A percentile compares a stretch with the other conserved stretches of the same genome.
Conservation (phyloP, 92 coral and sea anemone genomes). For the Bergia sp. region DNA sequence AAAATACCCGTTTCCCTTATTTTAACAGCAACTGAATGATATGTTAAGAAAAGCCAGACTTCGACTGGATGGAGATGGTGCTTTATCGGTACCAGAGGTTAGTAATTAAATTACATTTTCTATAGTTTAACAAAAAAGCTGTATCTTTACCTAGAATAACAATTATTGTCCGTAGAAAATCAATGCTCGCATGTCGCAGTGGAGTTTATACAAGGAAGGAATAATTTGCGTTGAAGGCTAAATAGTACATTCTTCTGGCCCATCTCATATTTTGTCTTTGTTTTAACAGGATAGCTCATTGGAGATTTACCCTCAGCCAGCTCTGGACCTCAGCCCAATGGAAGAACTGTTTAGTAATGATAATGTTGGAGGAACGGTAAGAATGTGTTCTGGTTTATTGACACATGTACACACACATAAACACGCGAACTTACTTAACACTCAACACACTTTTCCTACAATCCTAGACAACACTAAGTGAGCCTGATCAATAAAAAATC, state of each 20-base stretch:
- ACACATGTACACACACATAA: no score
- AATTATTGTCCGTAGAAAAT: no score
- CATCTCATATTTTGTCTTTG: not conserved
- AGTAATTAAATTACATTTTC: not conserved
- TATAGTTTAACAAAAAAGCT: no score
- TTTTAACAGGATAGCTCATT: slow-evolving; percentile 39
- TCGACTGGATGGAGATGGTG: slow-evolving; percentile 85
- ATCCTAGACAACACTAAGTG: no score
- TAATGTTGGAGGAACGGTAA: slow-evolving; percentile 89
- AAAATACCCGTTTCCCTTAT: not conserved
- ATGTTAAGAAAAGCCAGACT: slow-evolving; percentile 74
- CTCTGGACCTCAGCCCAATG: slow-evolving; percentile 70
- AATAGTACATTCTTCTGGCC: not conserved
- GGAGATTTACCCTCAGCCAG: slow-evolving; percentile 36
- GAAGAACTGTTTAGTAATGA: slow-evolving; percentile 86
- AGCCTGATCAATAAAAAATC: no score
- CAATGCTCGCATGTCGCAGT: no score
- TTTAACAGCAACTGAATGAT: slow-evolving; percentile 80
- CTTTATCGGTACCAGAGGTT: slow-evolving; percentile 69
- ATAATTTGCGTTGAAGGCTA: not conserved
- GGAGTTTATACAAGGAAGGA: no score
- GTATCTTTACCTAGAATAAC: no score
- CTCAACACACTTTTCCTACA: no score
- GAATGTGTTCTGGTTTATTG: not conserved
- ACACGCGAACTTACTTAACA: not conserved